Evolutionary conservation across 2,888 invertebrate species (phyloP), one percentile per base, ranked within the genome.

Genomic region (Sialis lutaria): DNA sequence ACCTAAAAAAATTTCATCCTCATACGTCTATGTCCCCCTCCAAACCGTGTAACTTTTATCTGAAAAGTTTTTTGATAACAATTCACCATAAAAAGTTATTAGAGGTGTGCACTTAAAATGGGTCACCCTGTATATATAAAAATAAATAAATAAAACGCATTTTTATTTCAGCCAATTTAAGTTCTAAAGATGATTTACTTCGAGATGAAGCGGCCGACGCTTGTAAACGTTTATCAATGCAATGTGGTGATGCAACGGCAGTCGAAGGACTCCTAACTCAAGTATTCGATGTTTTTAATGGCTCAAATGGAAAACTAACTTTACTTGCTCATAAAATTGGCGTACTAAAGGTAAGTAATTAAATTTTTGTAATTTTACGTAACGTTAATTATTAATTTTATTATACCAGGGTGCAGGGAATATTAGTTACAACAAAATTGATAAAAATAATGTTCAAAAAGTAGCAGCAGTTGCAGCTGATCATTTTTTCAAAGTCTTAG

Each of bases 241-340:
- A 87, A 61, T 84, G 86, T 60, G 75, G 75, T 13, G 75, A 80
- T 54, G 61, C 68, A 1, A 68, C 69, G 12, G 75, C 82, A 0
- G 70, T 92, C 33, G 75, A 77, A 53, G 73, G 73, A 48, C 63
- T 92, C 50, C 65, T 90, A 1, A 68, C 74, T 41, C 75, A 77
- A 50, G 67, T 81, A 45, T 90, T 93, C 66, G 79, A 75, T 5
- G 80, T 89, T 37, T 81, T 91, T 58, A 77, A 87, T 65, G 93
- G 93, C 9, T 80, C 87, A 6, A 82, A 89, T 63, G 93, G 93
- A 6, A 95, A 95, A 63, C 73, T 95, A 45, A 87, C 88, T 8
- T 79, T 91, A 45, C 79, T 82, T 34, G 85, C 87, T 53, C 90
- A 92, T 61, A 87, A 93, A 64, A 80, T 91, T 22, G 84, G 86